Evolutionary conservation across 1,140 invertebrate species (phyloP).

Genomic region (Vollenhovia emeryi): DNA sequence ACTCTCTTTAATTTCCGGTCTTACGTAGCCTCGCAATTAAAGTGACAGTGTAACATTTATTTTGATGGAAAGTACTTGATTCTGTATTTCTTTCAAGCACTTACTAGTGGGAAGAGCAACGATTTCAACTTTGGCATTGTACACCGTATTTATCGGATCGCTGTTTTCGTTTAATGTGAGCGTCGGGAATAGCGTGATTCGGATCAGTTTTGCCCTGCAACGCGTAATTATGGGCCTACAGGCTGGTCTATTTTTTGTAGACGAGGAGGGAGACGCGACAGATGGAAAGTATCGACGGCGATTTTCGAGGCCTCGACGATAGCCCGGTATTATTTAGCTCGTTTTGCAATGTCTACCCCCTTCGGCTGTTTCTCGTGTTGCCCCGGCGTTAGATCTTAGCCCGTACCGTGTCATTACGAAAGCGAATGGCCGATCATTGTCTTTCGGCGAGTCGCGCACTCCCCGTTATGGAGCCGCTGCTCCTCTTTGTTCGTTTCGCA

Average conservation of each 20-base stretch:
- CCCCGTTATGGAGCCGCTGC: conserved; percentile 32
- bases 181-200: neutral
- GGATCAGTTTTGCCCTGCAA: neutral
- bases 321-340: conserved; percentile 34
- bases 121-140: neutral
- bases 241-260: conserved; percentile 6
- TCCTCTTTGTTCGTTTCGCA: conserved; percentile 27
- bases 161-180: neutral
- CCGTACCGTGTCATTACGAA: conserved; percentile 45
- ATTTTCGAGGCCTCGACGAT: conserved; percentile 32
- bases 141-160: neutral
- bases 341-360: conserved; percentile 30
- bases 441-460: conserved; percentile 39
- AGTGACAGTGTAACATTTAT: neutral
- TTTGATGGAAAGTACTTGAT: neutral
- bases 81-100: neutral
- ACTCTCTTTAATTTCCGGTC: neutral
- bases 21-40: neutral
- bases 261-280: neutral
- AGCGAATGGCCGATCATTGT: conserved; percentile 53
- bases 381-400: conserved; percentile 16
- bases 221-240: conserved; percentile 20
- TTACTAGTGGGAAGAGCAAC: neutral
- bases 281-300: neutral
- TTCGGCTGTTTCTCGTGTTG: conserved; percentile 10